phyloP scores from a whole-genome alignment of 2,888 invertebrate genomes.

The Eudasyphora cyanicolor region DNA sequence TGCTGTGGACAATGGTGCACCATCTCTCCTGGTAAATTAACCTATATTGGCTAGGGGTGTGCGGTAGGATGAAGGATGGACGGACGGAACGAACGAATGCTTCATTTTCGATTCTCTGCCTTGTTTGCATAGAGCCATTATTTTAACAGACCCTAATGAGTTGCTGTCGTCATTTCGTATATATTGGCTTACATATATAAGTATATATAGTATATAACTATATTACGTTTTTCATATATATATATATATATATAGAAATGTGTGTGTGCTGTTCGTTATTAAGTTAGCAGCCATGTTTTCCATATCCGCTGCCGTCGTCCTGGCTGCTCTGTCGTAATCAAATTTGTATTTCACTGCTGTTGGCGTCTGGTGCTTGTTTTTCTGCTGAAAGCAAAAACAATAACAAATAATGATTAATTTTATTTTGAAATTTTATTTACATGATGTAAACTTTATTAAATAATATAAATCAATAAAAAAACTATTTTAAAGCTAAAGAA shows the following conservation, averaged over 20 bases:
- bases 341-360: slow-evolving; percentile 9
- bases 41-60: not conserved
- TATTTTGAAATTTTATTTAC: slow-evolving; percentile 28
- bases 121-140: slow-evolving; percentile 22
- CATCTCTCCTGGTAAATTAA: not conserved
- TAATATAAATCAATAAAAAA: too few species aligned
- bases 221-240: not conserved
- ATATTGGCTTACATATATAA: not conserved
- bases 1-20: not conserved
- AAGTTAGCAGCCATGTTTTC: slow-evolving; percentile 26
- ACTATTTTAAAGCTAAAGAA: too few species aligned
- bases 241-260: too few species aligned
- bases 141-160: slow-evolving; percentile 14
- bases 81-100: not conserved
- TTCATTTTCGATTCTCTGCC: not conserved
- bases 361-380: not conserved
- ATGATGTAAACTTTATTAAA: not conserved
- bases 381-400: slow-evolving; percentile 10
- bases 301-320: slow-evolving; percentile 19
- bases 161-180: slow-evolving; percentile 33
- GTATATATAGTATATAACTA: not conserved
- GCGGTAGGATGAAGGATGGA: not conserved
- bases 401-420: not conserved
- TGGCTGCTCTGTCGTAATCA: not conserved
- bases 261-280: slow-evolving; percentile 13